A percentile compares a stretch with the other conserved stretches of the same genome.
phyloP scores from a whole-genome alignment of 2,888 invertebrate genomes.

The Odontothrips loti region DNA sequence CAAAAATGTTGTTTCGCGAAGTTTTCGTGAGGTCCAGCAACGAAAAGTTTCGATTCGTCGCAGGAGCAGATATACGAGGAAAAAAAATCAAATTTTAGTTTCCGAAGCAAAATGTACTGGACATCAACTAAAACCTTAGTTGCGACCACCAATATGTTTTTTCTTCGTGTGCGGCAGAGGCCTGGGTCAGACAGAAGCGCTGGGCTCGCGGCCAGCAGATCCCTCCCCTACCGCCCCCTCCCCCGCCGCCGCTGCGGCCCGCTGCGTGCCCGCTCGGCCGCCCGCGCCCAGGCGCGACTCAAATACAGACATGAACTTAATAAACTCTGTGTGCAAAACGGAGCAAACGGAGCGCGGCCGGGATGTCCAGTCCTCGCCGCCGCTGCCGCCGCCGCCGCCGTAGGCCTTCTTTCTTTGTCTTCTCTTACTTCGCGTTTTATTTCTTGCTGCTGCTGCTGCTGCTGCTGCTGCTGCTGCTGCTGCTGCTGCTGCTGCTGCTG shows the following conservation, averaged over 20 bases:
- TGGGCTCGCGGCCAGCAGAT: not conserved
- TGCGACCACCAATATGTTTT: no score
- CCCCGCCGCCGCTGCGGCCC: not conserved
- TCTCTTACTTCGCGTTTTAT: not conserved
- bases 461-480: no score
- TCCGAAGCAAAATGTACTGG: no score
- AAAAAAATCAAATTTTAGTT: no score
- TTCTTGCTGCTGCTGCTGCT: not conserved
- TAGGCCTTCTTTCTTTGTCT: not conserved
- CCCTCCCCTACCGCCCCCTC: not conserved
- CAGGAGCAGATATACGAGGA: no score
- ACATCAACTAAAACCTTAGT: no score
- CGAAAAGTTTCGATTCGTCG: no score
- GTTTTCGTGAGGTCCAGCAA: no score
- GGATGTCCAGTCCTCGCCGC: not conserved
- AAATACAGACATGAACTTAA: conserved; percentile 18
- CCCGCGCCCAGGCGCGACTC: not conserved
- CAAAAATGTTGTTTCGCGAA: no score
- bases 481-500: no score
- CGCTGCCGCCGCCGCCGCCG: not conserved
- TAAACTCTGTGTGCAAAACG: conserved; percentile 15
- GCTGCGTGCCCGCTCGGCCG: not conserved
- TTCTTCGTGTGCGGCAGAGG: no score
- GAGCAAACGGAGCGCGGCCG: not conserved
- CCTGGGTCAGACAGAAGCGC: no score